Evolutionary conservation across 2,113 vertebrate genomes (phyloP).

Genomic region (Salvelinus sp.): DNA sequence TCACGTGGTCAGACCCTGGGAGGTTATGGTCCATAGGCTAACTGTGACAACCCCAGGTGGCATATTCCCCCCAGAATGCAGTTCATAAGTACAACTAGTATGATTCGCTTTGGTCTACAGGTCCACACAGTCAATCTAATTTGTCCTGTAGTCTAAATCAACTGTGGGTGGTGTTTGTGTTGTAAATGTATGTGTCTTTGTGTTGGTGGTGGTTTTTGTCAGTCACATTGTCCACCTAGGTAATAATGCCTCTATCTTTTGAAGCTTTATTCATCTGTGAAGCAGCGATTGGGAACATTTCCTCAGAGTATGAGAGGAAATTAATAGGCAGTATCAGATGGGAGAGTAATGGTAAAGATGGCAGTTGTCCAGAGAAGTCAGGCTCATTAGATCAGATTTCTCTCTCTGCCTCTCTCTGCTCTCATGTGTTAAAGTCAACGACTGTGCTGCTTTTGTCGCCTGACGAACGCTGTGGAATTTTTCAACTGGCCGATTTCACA

Average conservation of each 20-base stretch:
- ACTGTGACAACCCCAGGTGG: slow-evolving; percentile 27
- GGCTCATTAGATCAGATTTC: background rate
- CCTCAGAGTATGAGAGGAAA: slow-evolving; percentile 23
- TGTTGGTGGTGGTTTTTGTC: slow-evolving; percentile 4
- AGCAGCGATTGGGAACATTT: slow-evolving; percentile 22
- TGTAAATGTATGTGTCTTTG: background rate
- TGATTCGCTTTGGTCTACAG: background rate
- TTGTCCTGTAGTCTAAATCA: background rate
- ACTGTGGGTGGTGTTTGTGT: background rate
- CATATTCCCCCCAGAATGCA: background rate
- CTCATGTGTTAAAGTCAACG: background rate
- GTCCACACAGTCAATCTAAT: background rate
- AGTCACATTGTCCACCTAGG: background rate
- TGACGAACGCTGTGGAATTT: slow-evolving; percentile 1
- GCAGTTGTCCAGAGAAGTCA: background rate
- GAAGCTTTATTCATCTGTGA: slow-evolving; percentile 19
- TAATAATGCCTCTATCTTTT: slow-evolving; percentile 1
- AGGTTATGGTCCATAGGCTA: background rate
- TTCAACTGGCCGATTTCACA: too few relatives aligned
- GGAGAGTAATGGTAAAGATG: background rate
- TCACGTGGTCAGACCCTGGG: background rate
- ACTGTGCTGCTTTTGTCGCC: background rate
- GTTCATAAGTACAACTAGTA: background rate
- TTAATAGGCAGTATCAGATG: slow-evolving; percentile 35
- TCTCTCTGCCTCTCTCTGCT: slow-evolving; percentile 5